A percentile compares a stretch with the other conserved stretches of the same genome.
phyloP scores from a whole-genome alignment of 2,113 vertebrate genomes.

The Helogale parvula region DNA sequence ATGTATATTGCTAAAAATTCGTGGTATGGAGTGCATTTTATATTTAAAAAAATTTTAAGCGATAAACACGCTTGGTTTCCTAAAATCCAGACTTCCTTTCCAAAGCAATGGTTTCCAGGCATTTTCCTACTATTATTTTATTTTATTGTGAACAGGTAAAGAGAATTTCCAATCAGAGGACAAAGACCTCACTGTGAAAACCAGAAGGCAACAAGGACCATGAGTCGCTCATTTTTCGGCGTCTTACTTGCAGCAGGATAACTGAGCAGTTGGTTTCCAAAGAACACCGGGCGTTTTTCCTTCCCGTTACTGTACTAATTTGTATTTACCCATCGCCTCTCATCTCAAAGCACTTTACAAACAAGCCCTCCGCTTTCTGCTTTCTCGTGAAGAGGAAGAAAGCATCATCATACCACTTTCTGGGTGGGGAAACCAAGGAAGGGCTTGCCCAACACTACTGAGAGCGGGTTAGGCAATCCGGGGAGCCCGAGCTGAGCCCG shows the following conservation, averaged over 20 bases:
- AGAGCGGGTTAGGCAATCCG: background rate
- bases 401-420: background rate
- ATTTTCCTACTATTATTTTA: background rate
- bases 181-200: background rate
- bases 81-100: background rate
- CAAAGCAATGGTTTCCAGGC: background rate
- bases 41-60: background rate
- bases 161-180: background rate
- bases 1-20: background rate
- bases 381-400: background rate
- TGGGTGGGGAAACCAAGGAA: background rate
- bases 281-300: background rate
- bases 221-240: background rate
- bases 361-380: background rate
- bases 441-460: background rate
- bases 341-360: background rate
- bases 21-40: background rate
- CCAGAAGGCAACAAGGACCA: background rate
- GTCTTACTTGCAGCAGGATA: background rate
- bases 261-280: background rate
- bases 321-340: background rate
- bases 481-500: background rate
- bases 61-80: background rate
- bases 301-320: background rate
- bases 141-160: background rate